These are phyloP conservation scores for chimpanzee (Pan troglodytes) DNA, from an alignment of 2,113 vertebrate genomes.

Conservation along the genomic window NHGRI_mPanTro3-v2.1_pri NC_072418.2:34990001-34990500, in stretches of 20 bases:
- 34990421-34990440: background rate
- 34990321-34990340: background rate
- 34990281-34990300: background rate
- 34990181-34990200: background rate
- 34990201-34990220: background rate
- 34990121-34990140: background rate
- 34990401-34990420: no score
- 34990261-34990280: background rate
- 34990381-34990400: background rate
- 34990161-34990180: background rate
- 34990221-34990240: background rate
- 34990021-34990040: no score
- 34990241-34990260: background rate
- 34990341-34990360: background rate
- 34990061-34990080: background rate
- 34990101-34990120: background rate
- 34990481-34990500: background rate
- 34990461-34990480: background rate
- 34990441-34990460: background rate
- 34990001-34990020: background rate
- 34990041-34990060: no score
- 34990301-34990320: no score
- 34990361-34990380: background rate
- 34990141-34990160: background rate
- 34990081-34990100: background rate